Evolutionary conservation across 2,113 vertebrate species (phyloP), one percentile per base, ranked within the genome.

Genomic region (Pelmatolapia mariae): DNA sequence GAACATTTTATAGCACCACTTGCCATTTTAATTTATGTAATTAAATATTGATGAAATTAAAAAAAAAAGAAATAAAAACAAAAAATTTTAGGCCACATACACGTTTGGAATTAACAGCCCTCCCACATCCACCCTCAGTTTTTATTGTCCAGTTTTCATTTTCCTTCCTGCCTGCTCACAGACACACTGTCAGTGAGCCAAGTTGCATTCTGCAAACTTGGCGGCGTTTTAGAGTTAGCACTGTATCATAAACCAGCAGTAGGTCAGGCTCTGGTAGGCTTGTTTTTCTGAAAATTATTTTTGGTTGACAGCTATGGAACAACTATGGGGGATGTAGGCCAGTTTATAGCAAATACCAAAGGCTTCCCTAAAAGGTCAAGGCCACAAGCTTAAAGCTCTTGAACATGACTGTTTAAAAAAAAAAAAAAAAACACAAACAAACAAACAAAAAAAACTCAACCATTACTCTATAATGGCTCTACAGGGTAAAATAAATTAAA

Each of bases 11-110:
- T 71, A 59, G 53, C 91, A 92, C 29, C 7, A 8, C 52, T 89
- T 85, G 57, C 56, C 76, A 83, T 81, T 95, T 95, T 94, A 94
- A 95, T 95, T 81, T 84, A 85, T 81, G 31, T 83, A 83, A 85
- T 94, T 94, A 89, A 94, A 93, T 85, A 90, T 80, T 53, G 82
- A 92, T 89, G 26, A 7, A 16, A 83, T 86, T 33, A 11, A 63
- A 66, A n/a, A 86, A 93, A 94, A 90, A 92, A 19, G 22, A 90
- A 90, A 31, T 87, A 81, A 82, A 26, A 90, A 88, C 33, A 76
- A 85, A 19, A 88, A 84, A 68, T 26, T 86, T 90, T 43, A 47
- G 71, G 59, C 54, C 54, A 82, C 76, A 71, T 22, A 79, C 33
- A 78, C 16, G 8, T 63, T 82, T 63, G 76, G n/a, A 91, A 88